These are phyloP conservation scores for Cyanoramphus novaezelandiae DNA, from an alignment of 2,113 vertebrate genomes.

Conservation along the genomic window DNA sequence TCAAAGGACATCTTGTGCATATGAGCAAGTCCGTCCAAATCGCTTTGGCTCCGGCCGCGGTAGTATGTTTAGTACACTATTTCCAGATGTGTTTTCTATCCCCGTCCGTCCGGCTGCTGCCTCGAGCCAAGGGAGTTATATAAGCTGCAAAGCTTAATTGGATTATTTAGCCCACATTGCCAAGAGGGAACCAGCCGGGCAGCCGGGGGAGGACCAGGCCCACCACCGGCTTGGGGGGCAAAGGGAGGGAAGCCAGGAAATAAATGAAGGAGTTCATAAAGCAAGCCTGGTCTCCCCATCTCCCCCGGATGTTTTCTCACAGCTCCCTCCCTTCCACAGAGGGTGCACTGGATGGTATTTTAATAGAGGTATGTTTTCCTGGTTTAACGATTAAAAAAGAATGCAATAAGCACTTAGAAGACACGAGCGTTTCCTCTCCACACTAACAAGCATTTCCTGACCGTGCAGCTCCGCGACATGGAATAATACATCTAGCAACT, in stretches of 20 bases:
- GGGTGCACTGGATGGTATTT: background rate
- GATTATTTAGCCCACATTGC: constrained; percentile 50
- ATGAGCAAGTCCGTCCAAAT: constrained; percentile 25
- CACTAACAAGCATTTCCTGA: constrained; percentile 22
- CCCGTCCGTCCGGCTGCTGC: background rate
- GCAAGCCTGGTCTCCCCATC: background rate
- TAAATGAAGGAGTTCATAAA: background rate
- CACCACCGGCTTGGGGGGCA: rapidly evolving
- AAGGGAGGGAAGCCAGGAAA: background rate
- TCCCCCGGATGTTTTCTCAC: background rate
- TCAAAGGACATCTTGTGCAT: constrained; percentile 38
- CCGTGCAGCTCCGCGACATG: background rate
- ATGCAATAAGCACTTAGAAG: background rate
- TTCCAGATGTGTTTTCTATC: constrained; percentile 58
- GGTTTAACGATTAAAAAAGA: background rate
- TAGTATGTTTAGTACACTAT: background rate
- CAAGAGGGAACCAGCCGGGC: background rate
- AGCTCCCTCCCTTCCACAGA: background rate
- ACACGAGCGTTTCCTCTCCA: background rate
- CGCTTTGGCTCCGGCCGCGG: rapidly evolving
- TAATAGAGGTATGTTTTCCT: background rate
- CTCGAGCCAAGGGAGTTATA: constrained; percentile 33
- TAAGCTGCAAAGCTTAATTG: constrained; percentile 55
- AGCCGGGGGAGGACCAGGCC: background rate
- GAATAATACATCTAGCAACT: background rate